Percentiles rank a stretch among this genome's conserved stretches.
Conservation (phyloP, 2,113 vertebrate species). For the Hystrix cristata region DNA sequence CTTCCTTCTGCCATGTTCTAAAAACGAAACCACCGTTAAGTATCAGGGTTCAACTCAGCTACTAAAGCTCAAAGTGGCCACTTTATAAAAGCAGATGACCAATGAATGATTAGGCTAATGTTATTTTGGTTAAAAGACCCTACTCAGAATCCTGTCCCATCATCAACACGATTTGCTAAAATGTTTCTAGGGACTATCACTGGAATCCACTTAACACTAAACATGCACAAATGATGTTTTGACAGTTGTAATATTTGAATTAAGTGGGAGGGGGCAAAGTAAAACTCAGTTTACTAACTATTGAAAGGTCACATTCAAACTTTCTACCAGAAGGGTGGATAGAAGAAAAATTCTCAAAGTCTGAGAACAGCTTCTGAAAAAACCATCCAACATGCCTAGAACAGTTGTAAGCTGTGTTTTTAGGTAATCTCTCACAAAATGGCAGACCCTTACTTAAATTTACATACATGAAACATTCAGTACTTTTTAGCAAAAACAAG, state of each 20-base stretch:
- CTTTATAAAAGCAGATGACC: constrained; percentile 53
- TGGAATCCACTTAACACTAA: constrained; percentile 5
- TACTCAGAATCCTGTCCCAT: constrained; percentile 46
- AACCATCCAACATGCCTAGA: neutral
- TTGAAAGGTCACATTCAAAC: neutral
- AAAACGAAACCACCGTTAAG: constrained; percentile 40
- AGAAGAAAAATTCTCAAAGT: constrained; percentile 54
- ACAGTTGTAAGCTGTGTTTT: constrained; percentile 16
- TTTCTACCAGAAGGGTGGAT: neutral
- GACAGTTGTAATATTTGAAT: constrained; percentile 17
- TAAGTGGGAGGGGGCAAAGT: neutral
- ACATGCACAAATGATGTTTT: neutral
- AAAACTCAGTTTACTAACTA: constrained; percentile 9
- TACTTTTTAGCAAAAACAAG: constrained; percentile 2
- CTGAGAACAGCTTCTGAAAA: neutral
- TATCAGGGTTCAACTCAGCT: constrained; percentile 22
- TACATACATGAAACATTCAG: constrained; percentile 17
- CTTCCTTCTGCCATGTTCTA: neutral
- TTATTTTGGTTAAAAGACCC: constrained; percentile 2
- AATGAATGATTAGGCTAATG: constrained; percentile 16
- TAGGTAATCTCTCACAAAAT: constrained; percentile 10
- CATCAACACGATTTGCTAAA: constrained; percentile 27
- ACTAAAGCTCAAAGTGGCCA: constrained; percentile 47
- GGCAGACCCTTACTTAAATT: constrained; percentile 1
- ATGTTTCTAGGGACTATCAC: neutral